Base-by-base conservation (phyloP, 1,140 invertebrate genomes). In the Lasioglossum albipes region DNA sequence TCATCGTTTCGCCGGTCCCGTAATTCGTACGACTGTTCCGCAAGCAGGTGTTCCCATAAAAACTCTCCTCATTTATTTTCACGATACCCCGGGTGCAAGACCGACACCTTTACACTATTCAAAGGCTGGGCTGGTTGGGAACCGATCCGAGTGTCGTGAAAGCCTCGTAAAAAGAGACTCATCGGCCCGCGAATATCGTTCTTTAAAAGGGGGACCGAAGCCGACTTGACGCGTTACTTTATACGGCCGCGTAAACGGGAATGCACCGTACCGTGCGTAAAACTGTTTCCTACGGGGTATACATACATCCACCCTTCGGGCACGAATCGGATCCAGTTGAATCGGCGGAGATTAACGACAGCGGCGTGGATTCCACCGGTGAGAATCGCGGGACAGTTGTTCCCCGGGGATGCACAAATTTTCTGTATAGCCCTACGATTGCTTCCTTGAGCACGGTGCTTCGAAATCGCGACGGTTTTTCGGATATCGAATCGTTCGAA, bases 321-420 rank as follows among this genome's bases (percentile, higher is more conserved):
- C 52, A 42, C 45, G 10, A 13, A 3, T 22, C 36, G 57, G 57
- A 77, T 84, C 65, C 49, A 77, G 69, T 82, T 75, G 82, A 75
- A 73, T 84, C 59, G 66, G 2, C 42, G 41, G 77, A 75, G 62
- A 79, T 82, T 69, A 79, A 66, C 36, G 79, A 1, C 27, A 27
- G 10, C 61, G 68, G 68, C 73, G 67, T 72, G 71, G 31, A 65
- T 68, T 20, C 69, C n/a, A 12, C 68, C 54, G 45, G 41, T 68
- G 69, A 72, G 36, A 68, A 74, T 69, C 62, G 69, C 67, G 59
- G 61, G 71, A 71, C 66, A 71, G 68, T 57, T 71, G 61, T 45
- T 77, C 67, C 52, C 49, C 16, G 7, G 75, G 71, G 61, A 61
- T 66, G 54, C 68, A 75, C 68, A 76, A 49, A 69, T 76, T 76